A percentile compares a stretch with the other conserved stretches of the same genome.
These are phyloP conservation scores for Typhlichthys eigenmanni DNA, from an alignment of 2,797 vertebrate species.

Conservation along the genomic window DNA sequence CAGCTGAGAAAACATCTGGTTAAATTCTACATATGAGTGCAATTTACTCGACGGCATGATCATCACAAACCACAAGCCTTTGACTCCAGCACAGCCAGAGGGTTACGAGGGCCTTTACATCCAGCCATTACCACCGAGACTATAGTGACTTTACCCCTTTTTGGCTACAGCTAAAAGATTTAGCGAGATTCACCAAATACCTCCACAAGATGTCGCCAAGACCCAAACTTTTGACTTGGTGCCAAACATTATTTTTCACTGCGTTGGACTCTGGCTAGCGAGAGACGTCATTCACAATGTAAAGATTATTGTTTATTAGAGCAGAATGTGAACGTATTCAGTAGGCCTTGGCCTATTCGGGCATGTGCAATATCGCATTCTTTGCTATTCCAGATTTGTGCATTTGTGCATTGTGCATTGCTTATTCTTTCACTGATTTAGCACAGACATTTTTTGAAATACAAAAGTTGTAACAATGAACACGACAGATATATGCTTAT, in stretches of 20 bases:
- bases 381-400: constrained; percentile 42
- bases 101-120: background rate
- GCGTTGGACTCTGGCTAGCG: constrained; percentile 1
- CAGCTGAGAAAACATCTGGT: constrained; percentile 48
- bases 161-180: background rate
- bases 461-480: too few species aligned
- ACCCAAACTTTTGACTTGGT: constrained; percentile 26
- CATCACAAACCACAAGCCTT: constrained; percentile 16
- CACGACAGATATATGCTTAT: too few species aligned
- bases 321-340: too few species aligned
- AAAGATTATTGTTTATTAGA: background rate
- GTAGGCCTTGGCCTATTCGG: too few species aligned
- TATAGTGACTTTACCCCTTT: background rate
- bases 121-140: background rate
- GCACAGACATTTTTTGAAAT: constrained; percentile 11
- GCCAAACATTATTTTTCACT: constrained; percentile 21
- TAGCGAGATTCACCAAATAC: background rate
- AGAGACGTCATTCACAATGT: background rate
- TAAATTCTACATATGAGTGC: constrained; percentile 26
- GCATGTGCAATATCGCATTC: background rate
- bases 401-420: constrained; percentile 12
- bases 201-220: constrained; percentile 67
- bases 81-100: constrained; percentile 21
- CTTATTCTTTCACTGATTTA: constrained; percentile 42
- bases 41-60: constrained; percentile 15